Percentiles rank a stretch among this genome's conserved stretches.
These are phyloP conservation scores for Acyrthosiphon pisum DNA, from an alignment of 1,140 invertebrate genomes.

Conservation along the genomic window DNA sequence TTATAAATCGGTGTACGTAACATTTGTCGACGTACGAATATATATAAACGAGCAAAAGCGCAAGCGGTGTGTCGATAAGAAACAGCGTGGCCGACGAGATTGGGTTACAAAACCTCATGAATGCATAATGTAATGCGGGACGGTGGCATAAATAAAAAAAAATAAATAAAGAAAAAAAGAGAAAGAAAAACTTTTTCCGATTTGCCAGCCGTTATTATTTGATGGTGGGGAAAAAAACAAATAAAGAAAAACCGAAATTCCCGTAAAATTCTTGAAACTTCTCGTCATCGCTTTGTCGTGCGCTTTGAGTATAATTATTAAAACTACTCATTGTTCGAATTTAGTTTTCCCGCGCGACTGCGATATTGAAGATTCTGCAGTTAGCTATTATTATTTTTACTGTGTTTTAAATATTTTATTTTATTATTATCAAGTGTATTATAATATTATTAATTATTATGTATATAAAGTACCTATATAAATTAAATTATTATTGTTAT, in stretches of 20 bases:
- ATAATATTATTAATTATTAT: not conserved
- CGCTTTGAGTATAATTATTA: not conserved
- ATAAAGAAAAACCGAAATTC: not conserved
- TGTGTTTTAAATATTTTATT: not conserved
- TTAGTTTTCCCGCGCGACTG: not conserved
- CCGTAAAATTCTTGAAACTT: not conserved
- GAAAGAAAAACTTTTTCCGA: not conserved
- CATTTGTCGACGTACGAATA: conserved; percentile 39
- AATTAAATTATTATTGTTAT: not conserved
- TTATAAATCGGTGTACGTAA: conserved; percentile 17
- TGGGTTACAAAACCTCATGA: conserved; percentile 47
- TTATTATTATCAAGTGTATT: not conserved
- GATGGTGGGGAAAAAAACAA: not conserved
- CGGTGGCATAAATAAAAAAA: not conserved
- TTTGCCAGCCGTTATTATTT: not conserved
- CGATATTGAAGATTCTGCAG: not conserved
- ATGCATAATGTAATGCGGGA: conserved; percentile 27
- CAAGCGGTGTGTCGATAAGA: conserved; percentile 41
- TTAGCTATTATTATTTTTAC: not conserved
- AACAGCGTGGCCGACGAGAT: not conserved
- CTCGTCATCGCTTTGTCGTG: not conserved
- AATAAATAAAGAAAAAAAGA: not conserved
- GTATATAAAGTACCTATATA: not conserved
- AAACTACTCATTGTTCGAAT: not conserved
- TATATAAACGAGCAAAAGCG: conserved; percentile 20